Conservation (phyloP, 2,113 vertebrate species). For the Panthera tigris region DNA sequence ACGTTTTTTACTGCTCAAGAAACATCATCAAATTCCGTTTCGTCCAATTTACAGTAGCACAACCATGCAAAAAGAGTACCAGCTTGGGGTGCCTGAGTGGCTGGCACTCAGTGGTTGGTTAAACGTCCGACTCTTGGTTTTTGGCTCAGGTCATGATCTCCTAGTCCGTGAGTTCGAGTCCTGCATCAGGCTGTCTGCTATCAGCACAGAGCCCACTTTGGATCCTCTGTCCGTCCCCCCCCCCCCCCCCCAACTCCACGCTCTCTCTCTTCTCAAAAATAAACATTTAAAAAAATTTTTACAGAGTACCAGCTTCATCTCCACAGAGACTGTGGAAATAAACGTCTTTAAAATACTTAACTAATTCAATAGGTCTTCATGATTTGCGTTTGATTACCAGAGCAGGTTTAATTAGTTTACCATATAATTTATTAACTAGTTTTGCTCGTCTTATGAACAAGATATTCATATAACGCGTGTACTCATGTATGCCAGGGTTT, state of each 20-base stretch:
- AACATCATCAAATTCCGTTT: not conserved
- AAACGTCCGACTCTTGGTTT: too few relatives aligned
- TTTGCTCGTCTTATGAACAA: not conserved
- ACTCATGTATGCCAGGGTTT: not conserved
- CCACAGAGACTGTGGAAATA: not conserved
- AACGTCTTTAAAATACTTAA: conserved; percentile 12
- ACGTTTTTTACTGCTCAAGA: conserved; percentile 4
- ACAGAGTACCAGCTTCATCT: not conserved
- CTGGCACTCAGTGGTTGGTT: too few relatives aligned
- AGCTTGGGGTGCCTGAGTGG: not conserved
- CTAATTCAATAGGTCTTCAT: not conserved
- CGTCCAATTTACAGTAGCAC: not conserved
- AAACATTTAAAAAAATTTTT: too few relatives aligned
- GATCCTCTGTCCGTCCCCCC: too few relatives aligned
- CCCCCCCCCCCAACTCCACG: too few relatives aligned
- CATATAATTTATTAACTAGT: not conserved
- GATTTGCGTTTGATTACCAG: not conserved
- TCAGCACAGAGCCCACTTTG: too few relatives aligned
- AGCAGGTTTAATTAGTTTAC: not conserved
- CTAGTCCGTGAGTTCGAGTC: too few relatives aligned
- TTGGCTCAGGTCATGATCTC: too few relatives aligned
- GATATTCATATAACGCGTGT: not conserved
- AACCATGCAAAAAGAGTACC: not conserved
- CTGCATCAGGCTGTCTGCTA: too few relatives aligned
- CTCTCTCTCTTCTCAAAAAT: too few relatives aligned